These are phyloP conservation scores for Drosophila imparisetae DNA, from an alignment of 2,888 invertebrate genomes.

Conservation along the genomic window DNA sequence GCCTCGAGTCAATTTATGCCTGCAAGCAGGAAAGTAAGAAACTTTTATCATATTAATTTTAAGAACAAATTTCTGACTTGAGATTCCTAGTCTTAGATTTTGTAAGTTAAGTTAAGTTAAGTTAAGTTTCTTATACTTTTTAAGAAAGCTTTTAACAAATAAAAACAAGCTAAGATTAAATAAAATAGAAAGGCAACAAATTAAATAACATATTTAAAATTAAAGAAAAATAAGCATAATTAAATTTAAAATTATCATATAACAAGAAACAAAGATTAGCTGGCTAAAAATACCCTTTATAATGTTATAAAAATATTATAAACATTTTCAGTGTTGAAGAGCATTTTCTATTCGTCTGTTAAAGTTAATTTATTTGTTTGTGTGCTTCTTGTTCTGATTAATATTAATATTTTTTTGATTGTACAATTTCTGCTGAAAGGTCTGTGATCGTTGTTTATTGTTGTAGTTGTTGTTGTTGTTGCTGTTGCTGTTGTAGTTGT, in stretches of 20 bases:
- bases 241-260: neutral
- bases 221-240: neutral
- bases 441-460: conserved; percentile 43
- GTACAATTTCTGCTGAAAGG: conserved; percentile 53
- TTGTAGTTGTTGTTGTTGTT: conserved; percentile 10
- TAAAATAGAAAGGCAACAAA: neutral
- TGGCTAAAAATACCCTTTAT: neutral
- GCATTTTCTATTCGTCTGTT: conserved; percentile 22
- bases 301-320: neutral
- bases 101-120: too few relatives aligned
- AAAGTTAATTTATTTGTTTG: neutral
- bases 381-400: conserved; percentile 25
- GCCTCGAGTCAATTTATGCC: neutral
- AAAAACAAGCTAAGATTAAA: neutral
- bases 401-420: conserved; percentile 65
- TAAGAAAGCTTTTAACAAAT: neutral
- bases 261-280: neutral
- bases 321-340: conserved; percentile 2
- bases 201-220: neutral
- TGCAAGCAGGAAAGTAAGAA: neutral
- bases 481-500: conserved; percentile 5
- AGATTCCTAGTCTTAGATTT: neutral
- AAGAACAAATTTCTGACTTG: neutral
- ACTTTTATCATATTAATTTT: neutral
- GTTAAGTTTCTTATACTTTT: too few relatives aligned